Conservation (phyloP, 2,797 vertebrate species). For the Cynodonichthys magdalenae region DNA sequence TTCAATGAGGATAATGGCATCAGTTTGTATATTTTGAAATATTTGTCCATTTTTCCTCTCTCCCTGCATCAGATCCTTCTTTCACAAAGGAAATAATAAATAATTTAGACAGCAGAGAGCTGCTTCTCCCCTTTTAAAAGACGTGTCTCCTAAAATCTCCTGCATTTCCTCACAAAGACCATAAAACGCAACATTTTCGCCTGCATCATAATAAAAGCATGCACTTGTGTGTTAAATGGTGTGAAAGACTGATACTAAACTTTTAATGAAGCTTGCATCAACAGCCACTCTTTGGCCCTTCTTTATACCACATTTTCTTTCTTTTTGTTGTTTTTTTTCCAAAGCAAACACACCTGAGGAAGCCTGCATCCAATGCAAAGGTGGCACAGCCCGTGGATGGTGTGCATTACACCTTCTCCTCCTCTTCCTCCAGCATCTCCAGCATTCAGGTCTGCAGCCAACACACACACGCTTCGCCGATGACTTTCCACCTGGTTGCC, state of each 20-base stretch:
- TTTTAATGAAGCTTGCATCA: slow-evolving; percentile 5
- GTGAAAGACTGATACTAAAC: slow-evolving; percentile 6
- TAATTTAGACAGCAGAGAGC: slow-evolving; percentile 48
- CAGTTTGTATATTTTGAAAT: slow-evolving; percentile 14
- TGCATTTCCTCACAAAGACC: neutral
- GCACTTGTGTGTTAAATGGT: slow-evolving; percentile 1
- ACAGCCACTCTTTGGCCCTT: neutral
- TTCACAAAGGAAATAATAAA: slow-evolving; percentile 36
- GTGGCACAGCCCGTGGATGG: slow-evolving; percentile 89
- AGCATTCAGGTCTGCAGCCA: slow-evolving; percentile 69
- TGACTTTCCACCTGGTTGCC: slow-evolving; percentile 58
- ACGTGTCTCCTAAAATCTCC: slow-evolving; percentile 8
- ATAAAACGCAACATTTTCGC: slow-evolving; percentile 29
- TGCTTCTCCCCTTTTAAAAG: slow-evolving; percentile 19
- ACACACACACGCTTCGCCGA: slow-evolving; percentile 73
- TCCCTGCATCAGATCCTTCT: slow-evolving; percentile 19
- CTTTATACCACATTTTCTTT: neutral
- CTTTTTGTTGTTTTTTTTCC: neutral
- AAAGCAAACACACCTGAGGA: slow-evolving; percentile 85
- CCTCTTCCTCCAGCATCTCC: slow-evolving; percentile 46
- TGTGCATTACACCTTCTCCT: slow-evolving; percentile 82
- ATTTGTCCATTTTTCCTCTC: slow-evolving; percentile 7
- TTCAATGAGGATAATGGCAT: too few relatives aligned
- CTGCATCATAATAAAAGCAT: neutral
- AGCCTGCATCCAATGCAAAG: slow-evolving; percentile 90